These are phyloP conservation scores for Laticauda colubrina DNA, from an alignment of 2,113 vertebrate species.

Conservation along the genomic window DNA sequence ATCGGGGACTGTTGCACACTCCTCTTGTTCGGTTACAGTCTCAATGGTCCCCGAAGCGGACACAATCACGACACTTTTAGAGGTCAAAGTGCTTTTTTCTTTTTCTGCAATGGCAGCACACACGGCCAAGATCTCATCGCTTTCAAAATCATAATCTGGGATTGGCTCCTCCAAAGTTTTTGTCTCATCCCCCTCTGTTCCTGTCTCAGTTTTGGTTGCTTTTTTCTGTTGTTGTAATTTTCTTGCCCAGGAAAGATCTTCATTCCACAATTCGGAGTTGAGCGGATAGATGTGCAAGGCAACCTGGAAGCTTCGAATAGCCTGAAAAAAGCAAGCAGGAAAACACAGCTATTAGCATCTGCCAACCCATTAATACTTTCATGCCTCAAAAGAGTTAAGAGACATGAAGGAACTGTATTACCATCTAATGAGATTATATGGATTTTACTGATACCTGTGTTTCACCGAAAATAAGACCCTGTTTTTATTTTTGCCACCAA, in stretches of 20 bases:
- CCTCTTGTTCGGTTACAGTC: slow-evolving; percentile 62
- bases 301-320: slow-evolving; percentile 89
- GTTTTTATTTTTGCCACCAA: too few relatives aligned
- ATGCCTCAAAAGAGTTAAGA: background rate
- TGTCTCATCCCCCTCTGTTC: slow-evolving; percentile 58
- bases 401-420: background rate
- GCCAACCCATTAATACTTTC: background rate
- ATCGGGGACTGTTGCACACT: slow-evolving; percentile 61
- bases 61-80: slow-evolving; percentile 79
- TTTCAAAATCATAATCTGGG: slow-evolving; percentile 95
- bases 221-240: slow-evolving; percentile 74
- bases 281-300: slow-evolving; percentile 87
- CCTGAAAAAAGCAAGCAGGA: slow-evolving; percentile 65
- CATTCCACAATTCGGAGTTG: slow-evolving; percentile 84
- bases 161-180: slow-evolving; percentile 74
- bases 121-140: slow-evolving; percentile 90
- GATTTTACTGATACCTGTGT: background rate
- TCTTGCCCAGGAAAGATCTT: slow-evolving; percentile 89
- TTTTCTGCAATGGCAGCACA: slow-evolving; percentile 89
- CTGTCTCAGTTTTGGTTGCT: slow-evolving; percentile 59
- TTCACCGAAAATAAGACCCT: too few relatives aligned
- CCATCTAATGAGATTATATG: background rate
- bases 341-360: slow-evolving; percentile 10
- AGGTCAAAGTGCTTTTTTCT: slow-evolving; percentile 74
- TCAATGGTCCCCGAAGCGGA: slow-evolving; percentile 77